phyloP scores from a whole-genome alignment of 1,140 invertebrate species.

The Drosophila asahinai region DNA sequence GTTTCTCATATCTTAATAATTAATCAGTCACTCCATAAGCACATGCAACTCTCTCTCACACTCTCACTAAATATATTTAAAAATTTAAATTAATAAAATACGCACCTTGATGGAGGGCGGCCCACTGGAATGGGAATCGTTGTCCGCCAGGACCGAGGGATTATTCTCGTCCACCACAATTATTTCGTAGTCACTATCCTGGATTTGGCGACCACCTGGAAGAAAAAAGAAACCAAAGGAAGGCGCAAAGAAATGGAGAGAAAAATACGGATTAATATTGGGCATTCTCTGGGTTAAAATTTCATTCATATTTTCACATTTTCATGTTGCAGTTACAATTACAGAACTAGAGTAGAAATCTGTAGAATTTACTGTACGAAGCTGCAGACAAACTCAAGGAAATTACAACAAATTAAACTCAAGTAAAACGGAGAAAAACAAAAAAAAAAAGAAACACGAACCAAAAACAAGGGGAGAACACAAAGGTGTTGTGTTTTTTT shows the following conservation, averaged over 20 bases:
- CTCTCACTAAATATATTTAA: neutral
- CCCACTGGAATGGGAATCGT: constrained; percentile 90
- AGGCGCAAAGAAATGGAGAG: neutral
- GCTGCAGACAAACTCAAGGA: constrained; percentile 28
- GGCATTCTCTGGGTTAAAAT: neutral
- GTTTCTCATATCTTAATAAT: constrained; percentile 9
- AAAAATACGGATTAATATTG: constrained; percentile 1
- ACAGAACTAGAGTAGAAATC: constrained; percentile 47
- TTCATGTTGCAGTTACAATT: constrained; percentile 44
- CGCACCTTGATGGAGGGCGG: constrained; percentile 94
- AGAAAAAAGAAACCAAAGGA: constrained; percentile 18
- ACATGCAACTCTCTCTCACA: constrained; percentile 19
- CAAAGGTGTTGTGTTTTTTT: constrained; percentile 20
- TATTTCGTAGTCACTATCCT: constrained; percentile 94
- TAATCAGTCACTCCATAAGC: constrained; percentile 10
- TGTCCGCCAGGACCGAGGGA: constrained; percentile 91
- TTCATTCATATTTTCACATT: constrained; percentile 1
- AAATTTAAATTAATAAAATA: neutral
- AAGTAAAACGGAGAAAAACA: neutral
- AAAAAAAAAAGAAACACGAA: constrained; percentile 1
- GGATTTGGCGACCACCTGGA: constrained; percentile 86
- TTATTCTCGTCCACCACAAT: constrained; percentile 96
- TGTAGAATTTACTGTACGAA: constrained; percentile 53
- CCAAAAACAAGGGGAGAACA: constrained; percentile 6
- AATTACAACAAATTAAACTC: constrained; percentile 9